Evolutionary conservation across 1,140 invertebrate genomes (phyloP), one percentile per base, ranked within the genome.

Genomic region (Philotrypesis tridentata): DNA sequence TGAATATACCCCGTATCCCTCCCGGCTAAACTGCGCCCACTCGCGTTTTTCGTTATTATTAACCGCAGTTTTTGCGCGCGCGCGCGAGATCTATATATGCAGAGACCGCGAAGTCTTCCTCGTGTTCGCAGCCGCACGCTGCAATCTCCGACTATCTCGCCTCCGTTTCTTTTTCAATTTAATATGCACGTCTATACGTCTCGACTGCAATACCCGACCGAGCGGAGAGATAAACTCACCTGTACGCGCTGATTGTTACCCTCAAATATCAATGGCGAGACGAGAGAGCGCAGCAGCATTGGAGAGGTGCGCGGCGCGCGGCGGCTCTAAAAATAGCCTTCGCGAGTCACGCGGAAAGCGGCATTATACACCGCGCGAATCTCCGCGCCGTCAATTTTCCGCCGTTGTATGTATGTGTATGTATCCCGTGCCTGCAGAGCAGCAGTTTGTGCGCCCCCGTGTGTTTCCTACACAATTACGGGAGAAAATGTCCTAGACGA

Each of bases 401-500:
- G 17, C 23, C 27, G 27, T 65, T 27, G 27, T 9, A 17, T 12
- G 6, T 29, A 71, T 33, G 27, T n/a, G n/a, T n/a, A 7, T 27
- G 33, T 37, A n/a, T n/a, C n/a, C n/a, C n/a, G n/a, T n/a, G n/a
- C n/a, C n/a, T n/a, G n/a, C n/a, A n/a, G n/a, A n/a, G n/a, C n/a
- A 11, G 14, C 17, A 17, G 21, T n/a, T 71, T 71, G 11, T 17
- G n/a, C n/a, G n/a, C n/a, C n/a, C n/a, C n/a, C n/a, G n/a, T 71
- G 8, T 43, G 33, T 71, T 71, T 71, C 40, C 48, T 70, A 37
- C 27, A 60, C 27, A 60, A 60, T 71, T 33, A 71, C 1, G 43
- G 14, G 17, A 48, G 68, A 79, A 79, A 79, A 60, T 70, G 48
- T 71, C 17, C 21, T 12, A 37, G 48, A 79, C 31, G 43, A 55